Evolutionary conservation across 2,113 vertebrate genomes (phyloP).

Genomic region (Lonchura striata): DNA sequence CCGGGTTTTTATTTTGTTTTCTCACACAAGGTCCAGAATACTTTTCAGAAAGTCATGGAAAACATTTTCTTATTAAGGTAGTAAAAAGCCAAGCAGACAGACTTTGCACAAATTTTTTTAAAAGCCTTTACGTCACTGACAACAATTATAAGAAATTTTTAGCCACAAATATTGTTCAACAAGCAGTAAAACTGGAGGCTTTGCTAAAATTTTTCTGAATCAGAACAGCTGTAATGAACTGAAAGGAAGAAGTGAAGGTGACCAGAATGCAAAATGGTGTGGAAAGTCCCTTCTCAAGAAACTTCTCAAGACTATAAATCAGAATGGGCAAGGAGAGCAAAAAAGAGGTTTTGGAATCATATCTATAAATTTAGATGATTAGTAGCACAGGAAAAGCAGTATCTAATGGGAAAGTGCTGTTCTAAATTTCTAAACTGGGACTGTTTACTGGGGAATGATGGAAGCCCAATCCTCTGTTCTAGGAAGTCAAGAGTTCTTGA

Average conservation of each 20-base stretch:
- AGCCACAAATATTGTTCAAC: background rate
- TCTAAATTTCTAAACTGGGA: constrained; percentile 23
- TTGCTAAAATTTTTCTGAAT: background rate
- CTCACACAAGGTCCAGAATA: background rate
- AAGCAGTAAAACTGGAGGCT: background rate
- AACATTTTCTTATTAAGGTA: background rate
- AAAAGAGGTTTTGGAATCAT: background rate
- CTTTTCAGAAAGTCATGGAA: background rate
- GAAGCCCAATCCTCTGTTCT: background rate
- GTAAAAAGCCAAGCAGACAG: background rate
- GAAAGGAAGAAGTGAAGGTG: background rate
- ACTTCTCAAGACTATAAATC: background rate
- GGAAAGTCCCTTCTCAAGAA: background rate
- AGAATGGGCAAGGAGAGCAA: background rate
- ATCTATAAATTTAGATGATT: constrained; percentile 1
- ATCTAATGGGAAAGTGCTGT: background rate
- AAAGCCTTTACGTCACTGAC: background rate
- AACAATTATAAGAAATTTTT: background rate
- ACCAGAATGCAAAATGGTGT: background rate
- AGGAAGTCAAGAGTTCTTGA: constrained; percentile 4
- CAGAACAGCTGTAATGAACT: background rate
- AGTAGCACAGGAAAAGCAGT: background rate
- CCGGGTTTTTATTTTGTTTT: background rate
- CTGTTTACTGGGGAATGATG: constrained; percentile 18
- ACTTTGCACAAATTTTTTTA: background rate